phyloP scores from a whole-genome alignment of 2,888 invertebrate species.

The Ormyrus thymus region DNA sequence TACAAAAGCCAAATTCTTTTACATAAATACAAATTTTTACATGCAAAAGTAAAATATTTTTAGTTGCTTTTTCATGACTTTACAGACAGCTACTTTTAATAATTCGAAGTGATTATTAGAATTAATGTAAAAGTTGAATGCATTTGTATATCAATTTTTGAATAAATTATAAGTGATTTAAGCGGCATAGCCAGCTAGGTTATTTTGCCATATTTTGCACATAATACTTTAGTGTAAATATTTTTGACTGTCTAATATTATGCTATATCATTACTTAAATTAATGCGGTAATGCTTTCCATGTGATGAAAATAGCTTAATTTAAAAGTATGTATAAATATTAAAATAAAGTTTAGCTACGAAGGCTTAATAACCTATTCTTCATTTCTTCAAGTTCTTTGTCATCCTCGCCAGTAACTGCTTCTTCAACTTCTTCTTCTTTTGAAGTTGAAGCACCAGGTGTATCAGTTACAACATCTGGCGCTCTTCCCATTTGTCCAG shows the following conservation, averaged over 20 bases:
- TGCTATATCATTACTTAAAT: slow-evolving; percentile 31
- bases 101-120: slow-evolving; percentile 10
- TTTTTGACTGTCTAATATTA: not conserved
- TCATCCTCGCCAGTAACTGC: slow-evolving; percentile 78
- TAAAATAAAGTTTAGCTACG: slow-evolving; percentile 80
- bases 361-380: slow-evolving; percentile 89
- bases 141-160: slow-evolving; percentile 3
- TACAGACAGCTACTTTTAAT: not conserved
- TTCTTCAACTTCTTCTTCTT: slow-evolving; percentile 79
- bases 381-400: slow-evolving; percentile 94
- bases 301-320: slow-evolving; percentile 14
- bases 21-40: no score
- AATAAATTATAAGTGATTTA: slow-evolving; percentile 1
- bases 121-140: slow-evolving; percentile 12
- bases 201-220: slow-evolving; percentile 12
- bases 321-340: not conserved
- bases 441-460: slow-evolving; percentile 78
- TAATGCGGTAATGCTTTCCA: slow-evolving; percentile 30
- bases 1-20: not conserved
- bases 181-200: slow-evolving; percentile 17
- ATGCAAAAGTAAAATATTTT: not conserved
- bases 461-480: slow-evolving; percentile 86
- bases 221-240: slow-evolving; percentile 44
- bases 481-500: slow-evolving; percentile 93
- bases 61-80: not conserved